Evolutionary conservation across 2,888 invertebrate species (phyloP), one percentile per base, ranked within the genome.

Genomic region (Lepidocyrtinus sp.): DNA sequence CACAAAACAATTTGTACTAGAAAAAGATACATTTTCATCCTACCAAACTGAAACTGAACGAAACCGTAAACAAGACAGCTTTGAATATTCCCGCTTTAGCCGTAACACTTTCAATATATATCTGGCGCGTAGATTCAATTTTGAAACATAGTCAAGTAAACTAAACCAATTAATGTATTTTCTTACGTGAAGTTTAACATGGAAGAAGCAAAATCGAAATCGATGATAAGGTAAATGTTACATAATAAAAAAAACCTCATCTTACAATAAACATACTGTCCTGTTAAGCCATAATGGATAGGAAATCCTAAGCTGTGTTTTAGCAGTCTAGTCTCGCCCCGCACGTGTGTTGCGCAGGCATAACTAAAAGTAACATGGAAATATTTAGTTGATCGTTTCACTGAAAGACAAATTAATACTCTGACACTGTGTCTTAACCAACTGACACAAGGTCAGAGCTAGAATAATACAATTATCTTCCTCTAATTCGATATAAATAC

Each of bases 351-450:
- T 55, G 17, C 55, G 17, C 17, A 9, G 17, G 3, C 5, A 5
- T n/a, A 9, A n/a, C 17, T 12, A 12, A 3, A n/a, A 3, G 3
- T 62, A 7, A 3, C 22, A n/a, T 76, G 76, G 76, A 64, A 76
- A 76, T 22, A 50, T 55, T 67, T 69, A n/a, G 61, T 76, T 27
- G 55, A 70, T 78, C 67, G 50, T 70, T 12, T 76, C 64, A 74
- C 69, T 79, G 79, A 79, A 79, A 79, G 79, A 79, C 79, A 65
- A 73, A 72, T 50, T 78, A 79, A 74, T 74, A 79, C 79, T 79
- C 79, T 74, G 79, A 64, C 61, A 46, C 50, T 27, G 19, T 63
- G 68, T 36, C 12, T 36, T 9, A 36, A 9, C 5, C 12, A 36
- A 9, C 12, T 36, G n/a, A 68, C 68, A 61, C 26, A 63, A 65